Evolutionary conservation across 2,113 vertebrate species (phyloP).

Genomic region (Echinops telfairi): DNA sequence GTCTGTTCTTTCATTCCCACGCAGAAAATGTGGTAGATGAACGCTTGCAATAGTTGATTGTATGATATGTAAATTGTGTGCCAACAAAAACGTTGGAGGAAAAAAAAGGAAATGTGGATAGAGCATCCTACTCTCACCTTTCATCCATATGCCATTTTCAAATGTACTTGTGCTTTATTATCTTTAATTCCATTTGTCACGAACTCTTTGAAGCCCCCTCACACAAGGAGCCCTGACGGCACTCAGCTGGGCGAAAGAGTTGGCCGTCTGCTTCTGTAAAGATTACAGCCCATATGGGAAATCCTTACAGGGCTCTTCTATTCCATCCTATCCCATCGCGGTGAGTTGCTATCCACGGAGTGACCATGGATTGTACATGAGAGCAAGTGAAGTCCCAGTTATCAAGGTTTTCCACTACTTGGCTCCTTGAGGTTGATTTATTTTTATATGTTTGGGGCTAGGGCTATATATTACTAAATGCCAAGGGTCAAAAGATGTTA

Average conservation of each 20-base stretch:
- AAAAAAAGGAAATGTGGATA: background rate
- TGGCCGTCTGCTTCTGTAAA: background rate
- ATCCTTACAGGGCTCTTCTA: background rate
- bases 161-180: constrained; percentile 14
- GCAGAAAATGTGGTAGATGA: background rate
- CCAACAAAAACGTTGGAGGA: too few species aligned
- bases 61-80: too few species aligned
- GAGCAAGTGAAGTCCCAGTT: constrained; percentile 23
- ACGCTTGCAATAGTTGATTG: too few species aligned
- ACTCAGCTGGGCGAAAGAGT: background rate
- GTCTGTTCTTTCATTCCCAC: constrained; percentile 36
- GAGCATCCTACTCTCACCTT: background rate
- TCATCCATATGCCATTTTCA: constrained; percentile 27
- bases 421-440: background rate
- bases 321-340: too few species aligned
- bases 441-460: background rate
- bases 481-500: constrained; percentile 18
- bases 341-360: background rate
- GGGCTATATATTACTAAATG: constrained; percentile 19
- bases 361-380: background rate
- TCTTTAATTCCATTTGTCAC: too few species aligned
- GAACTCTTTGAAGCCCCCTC: too few species aligned
- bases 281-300: background rate
- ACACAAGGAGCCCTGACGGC: background rate
- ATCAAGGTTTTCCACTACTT: constrained; percentile 19